These are phyloP conservation scores for Drosophila picticornis DNA, from an alignment of 2,888 invertebrate genomes.

Conservation along the genomic window DNA sequence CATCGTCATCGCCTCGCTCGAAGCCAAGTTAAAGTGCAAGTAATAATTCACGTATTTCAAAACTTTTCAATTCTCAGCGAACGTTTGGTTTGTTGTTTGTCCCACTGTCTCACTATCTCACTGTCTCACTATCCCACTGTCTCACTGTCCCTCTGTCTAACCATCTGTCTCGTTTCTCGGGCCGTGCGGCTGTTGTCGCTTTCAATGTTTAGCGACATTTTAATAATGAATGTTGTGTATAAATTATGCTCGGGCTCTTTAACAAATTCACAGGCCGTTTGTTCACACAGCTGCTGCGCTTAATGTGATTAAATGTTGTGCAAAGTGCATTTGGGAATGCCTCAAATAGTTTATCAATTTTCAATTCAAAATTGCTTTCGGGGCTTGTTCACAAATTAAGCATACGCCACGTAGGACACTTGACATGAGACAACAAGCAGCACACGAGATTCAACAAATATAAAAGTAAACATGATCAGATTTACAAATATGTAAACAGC, in stretches of 20 bases:
- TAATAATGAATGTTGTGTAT: constrained; percentile 72
- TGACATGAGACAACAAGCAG: constrained; percentile 13
- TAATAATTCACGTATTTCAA: constrained; percentile 80
- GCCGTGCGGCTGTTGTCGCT: constrained; percentile 37
- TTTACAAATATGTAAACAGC: constrained; percentile 42
- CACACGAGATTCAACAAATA: constrained; percentile 18
- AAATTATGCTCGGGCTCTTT: constrained; percentile 69
- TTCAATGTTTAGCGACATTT: constrained; percentile 79
- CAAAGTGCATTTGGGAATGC: constrained; percentile 65
- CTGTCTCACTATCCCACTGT: constrained; percentile 9
- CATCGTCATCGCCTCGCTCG: constrained; percentile 71
- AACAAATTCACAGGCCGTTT: constrained; percentile 60
- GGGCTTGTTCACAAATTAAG: constrained; percentile 49
- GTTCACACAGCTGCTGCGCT: constrained; percentile 44
- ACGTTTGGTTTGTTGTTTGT: constrained; percentile 32
- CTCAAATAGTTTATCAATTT: constrained; percentile 17
- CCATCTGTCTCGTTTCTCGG: constrained; percentile 25
- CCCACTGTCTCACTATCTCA: constrained; percentile 12
- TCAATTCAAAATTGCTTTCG: constrained; percentile 8
- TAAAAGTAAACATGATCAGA: constrained; percentile 39
- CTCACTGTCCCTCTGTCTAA: constrained; percentile 8
- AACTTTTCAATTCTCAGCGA: constrained; percentile 66
- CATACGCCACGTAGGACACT: constrained; percentile 48
- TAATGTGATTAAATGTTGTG: constrained; percentile 79
- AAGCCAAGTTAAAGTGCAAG: constrained; percentile 79